Base-by-base conservation (phyloP, 2,888 invertebrate species). In the Drosophila meridionalis region DNA sequence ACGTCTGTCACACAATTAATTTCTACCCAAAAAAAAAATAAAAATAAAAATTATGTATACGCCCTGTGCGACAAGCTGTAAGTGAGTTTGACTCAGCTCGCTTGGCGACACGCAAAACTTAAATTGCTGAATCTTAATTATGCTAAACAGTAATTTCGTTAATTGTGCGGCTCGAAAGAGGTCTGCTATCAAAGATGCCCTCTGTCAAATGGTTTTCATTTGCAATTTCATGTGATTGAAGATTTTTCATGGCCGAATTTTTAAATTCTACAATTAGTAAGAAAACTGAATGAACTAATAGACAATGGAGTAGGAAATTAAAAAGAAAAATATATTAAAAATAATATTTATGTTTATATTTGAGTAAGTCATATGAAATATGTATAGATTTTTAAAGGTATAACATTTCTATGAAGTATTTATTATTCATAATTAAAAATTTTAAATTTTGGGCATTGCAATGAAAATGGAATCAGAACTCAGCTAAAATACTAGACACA, bases 11-110 rank as follows among this genome's bases (percentile, higher is more conserved):
- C 56, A 36, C 67, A 89, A 84, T 89, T 90, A 85, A 85, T 73
- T 84, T 61, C 47, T 61, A 63, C 40, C 73, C 61, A 61, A 47
- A 2, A 14, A n/a, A n/a, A 7, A 42, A 42, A 1, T n/a, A n/a
- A 42, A 42, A 43, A 20, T 14, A n/a, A 56, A 58, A 69, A 84
- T 84, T 82, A 80, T 70, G 89, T 73, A 88, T 83, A 59, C 89
- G 86, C 74, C 87, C 73, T 77, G 87, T 76, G 88, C 32, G 73
- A 58, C 58, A 50, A 42, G 40, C 40, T 4, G 14, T n/a, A 9
- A 30, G 55, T 14, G 26, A 14, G 14, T 20, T 20, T 20, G 20
- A 20, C 20, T 20, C 5, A 14, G 14, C 40, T 40, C 38, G 14
- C 38, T 40, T 40, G 40, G 40, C n/a, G 71, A 70, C 80, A 81